Percentiles rank a stretch among this genome's conserved stretches.
phyloP scores from a whole-genome alignment of 2,113 vertebrate genomes.

The Cyprinodon brontotheroides region DNA sequence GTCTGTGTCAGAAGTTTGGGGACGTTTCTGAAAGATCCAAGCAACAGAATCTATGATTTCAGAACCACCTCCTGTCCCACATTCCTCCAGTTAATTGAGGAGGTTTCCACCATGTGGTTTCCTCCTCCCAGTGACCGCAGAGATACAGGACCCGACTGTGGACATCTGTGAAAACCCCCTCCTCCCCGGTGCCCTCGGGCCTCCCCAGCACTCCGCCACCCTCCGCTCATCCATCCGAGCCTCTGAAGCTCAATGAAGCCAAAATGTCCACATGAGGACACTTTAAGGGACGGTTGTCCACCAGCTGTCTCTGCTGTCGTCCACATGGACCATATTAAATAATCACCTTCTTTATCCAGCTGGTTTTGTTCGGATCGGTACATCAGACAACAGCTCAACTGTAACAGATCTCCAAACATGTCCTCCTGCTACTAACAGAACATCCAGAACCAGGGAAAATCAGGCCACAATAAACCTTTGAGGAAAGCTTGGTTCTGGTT shows the following conservation, averaged over 20 bases:
- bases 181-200: constrained; percentile 38
- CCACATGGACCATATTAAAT: too few species aligned
- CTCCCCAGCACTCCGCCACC: constrained; percentile 31
- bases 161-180: constrained; percentile 69
- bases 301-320: constrained; percentile 42
- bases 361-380: too few species aligned
- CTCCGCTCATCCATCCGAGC: constrained; percentile 15
- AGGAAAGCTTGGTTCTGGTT: too few species aligned
- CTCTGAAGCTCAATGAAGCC: constrained; percentile 54
- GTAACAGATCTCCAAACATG: too few species aligned
- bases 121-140: constrained; percentile 55
- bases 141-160: constrained; percentile 57
- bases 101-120: constrained; percentile 63
- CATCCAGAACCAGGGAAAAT: too few species aligned
- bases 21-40: too few species aligned
- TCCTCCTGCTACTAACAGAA: too few species aligned
- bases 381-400: too few species aligned
- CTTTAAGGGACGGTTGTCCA: constrained; percentile 20
- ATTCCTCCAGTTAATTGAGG: constrained; percentile 56
- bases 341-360: too few species aligned
- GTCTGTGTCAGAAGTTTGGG: too few species aligned
- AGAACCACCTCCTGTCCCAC: constrained; percentile 7
- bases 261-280: constrained; percentile 47
- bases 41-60: too few species aligned
- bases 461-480: too few species aligned